Evolutionary conservation across 2,113 vertebrate species (phyloP), one percentile per base, ranked within the genome.

Genomic region (Todiramphus saurophagus): DNA sequence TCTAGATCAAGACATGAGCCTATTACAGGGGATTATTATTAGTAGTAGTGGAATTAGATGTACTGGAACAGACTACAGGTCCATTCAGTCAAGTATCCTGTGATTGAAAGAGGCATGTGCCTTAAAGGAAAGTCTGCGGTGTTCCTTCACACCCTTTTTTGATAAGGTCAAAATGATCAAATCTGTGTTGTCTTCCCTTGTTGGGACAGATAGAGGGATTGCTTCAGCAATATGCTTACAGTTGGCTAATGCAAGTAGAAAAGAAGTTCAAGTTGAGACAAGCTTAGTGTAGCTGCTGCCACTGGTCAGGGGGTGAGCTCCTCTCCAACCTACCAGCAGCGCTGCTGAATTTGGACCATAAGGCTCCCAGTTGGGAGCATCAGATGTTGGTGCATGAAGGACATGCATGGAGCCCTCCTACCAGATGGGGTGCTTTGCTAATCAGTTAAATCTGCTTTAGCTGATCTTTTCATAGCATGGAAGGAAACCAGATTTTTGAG

Each of bases 21-120:
- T 93, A 95, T 96, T 97, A 95, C 6, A 78, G 24, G 51, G 75
- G 60, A 95, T 97, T 97, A 96, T 96, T 97, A 95, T 83, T 97
- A 95, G 83, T 93, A 95, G 89, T 93, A 95, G 91, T 78, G 77
- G 94, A 90, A 95, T 95, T 95, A 96, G 60, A 77, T 12, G 28
- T 93, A 66, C 60, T 89, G 83, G 83, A 94, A 83, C 67, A 87
- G 87, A 67, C 67, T 67, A 70, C 3, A 1, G 28, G 37, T 95
- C 64, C 51, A 33, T 33, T 17, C 53, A 79, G 41, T 46, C 0
- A 9, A 73, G 66, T 53, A 50, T 87, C 58, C 64, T 86, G 60
- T 64, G 85, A 19, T 59, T 27, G n/a, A 56, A 74, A 86, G 69
- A n/a, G 21, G 67, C 24, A 21, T 63, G 55, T 7, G 35, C 46